phyloP scores from a whole-genome alignment of 2,113 vertebrate genomes.

The Pipa parva region DNA sequence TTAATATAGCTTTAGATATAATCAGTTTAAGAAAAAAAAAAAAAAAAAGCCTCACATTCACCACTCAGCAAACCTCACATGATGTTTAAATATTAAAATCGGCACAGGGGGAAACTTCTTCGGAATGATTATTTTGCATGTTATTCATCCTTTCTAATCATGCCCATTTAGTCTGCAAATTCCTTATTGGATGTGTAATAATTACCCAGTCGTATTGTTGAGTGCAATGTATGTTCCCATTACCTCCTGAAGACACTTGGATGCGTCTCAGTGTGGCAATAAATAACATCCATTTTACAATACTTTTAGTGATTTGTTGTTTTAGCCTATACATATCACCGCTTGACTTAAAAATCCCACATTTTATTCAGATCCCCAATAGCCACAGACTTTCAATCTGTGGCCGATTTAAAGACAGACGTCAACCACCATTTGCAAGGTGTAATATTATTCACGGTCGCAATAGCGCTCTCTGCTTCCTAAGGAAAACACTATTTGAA shows the following conservation, averaged over 20 bases:
- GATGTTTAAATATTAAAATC: background rate
- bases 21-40: background rate
- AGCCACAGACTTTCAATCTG: too few relatives aligned
- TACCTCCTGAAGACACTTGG: background rate
- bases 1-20: background rate
- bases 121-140: background rate
- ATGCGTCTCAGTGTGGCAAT: background rate
- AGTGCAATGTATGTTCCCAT: background rate
- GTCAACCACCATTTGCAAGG: background rate
- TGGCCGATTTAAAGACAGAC: too few relatives aligned
- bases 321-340: background rate
- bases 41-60: background rate
- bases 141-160: background rate
- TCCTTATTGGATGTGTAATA: background rate
- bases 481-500: conserved; percentile 17
- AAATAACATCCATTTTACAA: background rate
- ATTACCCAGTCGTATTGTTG: background rate
- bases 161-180: background rate
- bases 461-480: conserved; percentile 33
- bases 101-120: background rate
- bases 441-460: conserved; percentile 23
- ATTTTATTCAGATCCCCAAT: background rate
- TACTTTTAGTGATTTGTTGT: background rate
- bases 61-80: background rate
- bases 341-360: background rate